Evolutionary conservation across 2,888 invertebrate species (phyloP), one percentile per base, ranked within the genome.

Genomic region (Nomada fucata): DNA sequence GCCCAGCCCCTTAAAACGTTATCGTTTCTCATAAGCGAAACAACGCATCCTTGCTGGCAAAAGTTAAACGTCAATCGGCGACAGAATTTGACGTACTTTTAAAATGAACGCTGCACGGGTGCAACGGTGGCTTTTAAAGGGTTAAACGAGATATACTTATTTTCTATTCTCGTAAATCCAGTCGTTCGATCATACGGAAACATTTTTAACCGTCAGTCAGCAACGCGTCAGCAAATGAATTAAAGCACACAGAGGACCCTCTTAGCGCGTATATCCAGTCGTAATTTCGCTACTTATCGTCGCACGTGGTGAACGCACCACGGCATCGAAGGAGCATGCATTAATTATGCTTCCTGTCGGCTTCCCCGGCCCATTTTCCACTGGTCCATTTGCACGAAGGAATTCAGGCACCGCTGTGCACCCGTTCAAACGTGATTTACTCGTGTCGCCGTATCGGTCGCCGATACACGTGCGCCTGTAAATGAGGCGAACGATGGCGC

Each of bases 401-500:
- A 83, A 83, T 83, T 23, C 77, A 50, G 57, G 29, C 63, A 75
- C 50, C n/a, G 23, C 50, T 29, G 53, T 63, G 71, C 75, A 67
- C 80, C 60, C 65, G 76, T 74, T 77, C 52, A 82, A 59, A 5
- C 63, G 82, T 82, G 76, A 81, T 82, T 82, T 82, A 82, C 82
- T 82, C 55, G 63, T 81, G 82, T 82, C 82, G 60, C 76, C 42
- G 72, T 76, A 82, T 82, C 82, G 72, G 82, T 55, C 55, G 74
- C 29, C 64, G 78, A 81, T 81, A 81, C 69, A 76, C 72, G 82
- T 60, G 76, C 72, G 69, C 23, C 67, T 29, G 76, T 63, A 82
- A 82, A 82, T 47, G 82, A 82, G 76, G 82, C 64, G 67, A 67
- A 50, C 82, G 76, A 75, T 69, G 82, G 76, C 82, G 82, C 72